Base-by-base conservation (phyloP, 2,113 vertebrate genomes). In the Proterorhinus semilunaris region DNA sequence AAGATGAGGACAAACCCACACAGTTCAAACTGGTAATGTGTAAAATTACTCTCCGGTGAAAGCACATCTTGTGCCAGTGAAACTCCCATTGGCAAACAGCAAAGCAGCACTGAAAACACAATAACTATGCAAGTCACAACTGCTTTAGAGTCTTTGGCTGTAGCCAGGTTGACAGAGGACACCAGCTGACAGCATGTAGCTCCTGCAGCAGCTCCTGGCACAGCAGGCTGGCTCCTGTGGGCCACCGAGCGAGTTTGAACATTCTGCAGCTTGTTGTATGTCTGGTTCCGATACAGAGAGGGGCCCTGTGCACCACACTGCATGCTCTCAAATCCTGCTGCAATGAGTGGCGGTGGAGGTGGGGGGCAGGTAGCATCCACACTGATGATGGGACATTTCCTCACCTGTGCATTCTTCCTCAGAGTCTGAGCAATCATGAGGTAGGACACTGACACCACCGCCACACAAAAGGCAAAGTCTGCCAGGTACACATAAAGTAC, bases 1-100 rank as follows among this genome's bases (percentile, higher is more conserved):
- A 98, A 96, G 72, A 98, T 94, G 0, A 99, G 95, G 7, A 96
- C 95, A 73, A 99, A 96, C 10, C 96, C 95, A 12, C 96, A 96
- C 43, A 99, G 89, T 86, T 99, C 96, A 3, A 98, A 95, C 88
- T 98, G 98, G 90, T 96, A 95, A 63, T 97, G 95, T 52, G 94
- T 83, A 49, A 96, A 96, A 74, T 90, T 93, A 8, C 93, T 91
- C 0, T 90, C 88, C 4, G 90, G 87, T 0, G 94, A 94, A 70
- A 96, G 83, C 66, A 94, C 83, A 16, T 95, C 96, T 85, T 95
- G 95, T 7, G 96, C 90, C 84, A 99, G 82, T 13, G 95, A 94
- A 53, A 96, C 90, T 5, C 95, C 95, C 90, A 99, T 91, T 0
- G 98, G 98, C 46, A 99, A 87, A 72, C 97, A 99, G 91, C 98